Conservation (phyloP, 64 coral and sea anemone species). For the Hydrozoanthus tunicans region DNA sequence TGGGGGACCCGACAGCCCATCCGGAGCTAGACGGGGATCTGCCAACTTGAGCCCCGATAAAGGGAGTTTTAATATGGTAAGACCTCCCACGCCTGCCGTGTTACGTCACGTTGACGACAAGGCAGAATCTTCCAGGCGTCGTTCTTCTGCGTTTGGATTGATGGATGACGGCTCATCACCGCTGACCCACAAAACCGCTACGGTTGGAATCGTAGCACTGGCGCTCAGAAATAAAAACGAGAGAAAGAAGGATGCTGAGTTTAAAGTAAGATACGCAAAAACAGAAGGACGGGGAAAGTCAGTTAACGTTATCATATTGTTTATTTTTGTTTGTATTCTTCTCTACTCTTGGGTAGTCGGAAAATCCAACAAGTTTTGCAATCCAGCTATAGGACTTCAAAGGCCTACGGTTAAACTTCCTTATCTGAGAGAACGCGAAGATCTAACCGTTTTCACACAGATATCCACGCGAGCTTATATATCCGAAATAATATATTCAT, state of each 20-base stretch:
- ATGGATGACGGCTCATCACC: slow-evolving; percentile 74
- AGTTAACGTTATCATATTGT: too few species aligned
- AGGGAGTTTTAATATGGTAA: slow-evolving; percentile 29
- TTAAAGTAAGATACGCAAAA: slow-evolving; percentile 62
- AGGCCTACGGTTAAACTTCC: too few species aligned
- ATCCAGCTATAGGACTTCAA: too few species aligned
- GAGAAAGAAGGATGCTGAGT: slow-evolving; percentile 89
- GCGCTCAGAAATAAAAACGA: slow-evolving; percentile 91
- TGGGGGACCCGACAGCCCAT: background rate
- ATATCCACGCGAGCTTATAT: too few species aligned
- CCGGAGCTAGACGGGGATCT: background rate
- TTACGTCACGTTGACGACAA: slow-evolving; percentile 62
- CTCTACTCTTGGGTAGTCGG: too few species aligned
- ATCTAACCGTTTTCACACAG: too few species aligned
- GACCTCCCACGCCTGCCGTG: slow-evolving; percentile 52
- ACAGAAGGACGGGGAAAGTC: too few species aligned
- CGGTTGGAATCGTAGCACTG: slow-evolving; percentile 89
- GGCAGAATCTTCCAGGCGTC: slow-evolving; percentile 59
- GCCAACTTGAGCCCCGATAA: slow-evolving; percentile 40
- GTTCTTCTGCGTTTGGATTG: slow-evolving; percentile 67
- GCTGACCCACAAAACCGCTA: slow-evolving; percentile 87
- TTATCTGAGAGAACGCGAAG: too few species aligned
- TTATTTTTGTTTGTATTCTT: too few species aligned
- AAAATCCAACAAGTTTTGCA: too few species aligned
- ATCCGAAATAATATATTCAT: too few species aligned